Conservation (phyloP, 2,797 vertebrate genomes). For the Huso huso region DNA sequence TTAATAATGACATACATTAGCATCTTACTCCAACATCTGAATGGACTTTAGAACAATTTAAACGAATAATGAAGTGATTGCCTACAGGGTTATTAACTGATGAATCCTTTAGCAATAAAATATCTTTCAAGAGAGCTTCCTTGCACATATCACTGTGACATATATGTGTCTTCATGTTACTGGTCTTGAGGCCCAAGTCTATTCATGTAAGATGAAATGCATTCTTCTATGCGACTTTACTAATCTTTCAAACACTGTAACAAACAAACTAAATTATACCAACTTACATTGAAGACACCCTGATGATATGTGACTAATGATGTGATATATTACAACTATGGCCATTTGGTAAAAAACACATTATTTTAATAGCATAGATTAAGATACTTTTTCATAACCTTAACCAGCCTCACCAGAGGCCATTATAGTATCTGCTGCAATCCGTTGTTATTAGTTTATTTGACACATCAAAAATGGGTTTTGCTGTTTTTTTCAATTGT, state of each 20-base stretch:
- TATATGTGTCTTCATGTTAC: not conserved
- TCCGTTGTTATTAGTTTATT: too few relatives aligned
- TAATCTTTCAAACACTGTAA: conserved; percentile 4
- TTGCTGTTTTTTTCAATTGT: too few relatives aligned
- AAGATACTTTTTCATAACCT: not conserved
- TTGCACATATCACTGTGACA: conserved; percentile 6
- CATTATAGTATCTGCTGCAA: too few relatives aligned
- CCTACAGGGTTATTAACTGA: conserved; percentile 73
- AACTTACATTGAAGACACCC: conserved; percentile 10
- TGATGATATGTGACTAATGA: conserved; percentile 11
- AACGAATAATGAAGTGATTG: conserved; percentile 70
- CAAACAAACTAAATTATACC: conserved; percentile 12
- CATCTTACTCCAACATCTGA: conserved; percentile 74
- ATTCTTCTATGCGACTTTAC: conserved; percentile 2
- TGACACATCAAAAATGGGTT: too few relatives aligned
- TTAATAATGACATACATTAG: conserved; percentile 89
- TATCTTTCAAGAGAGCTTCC: conserved; percentile 9
- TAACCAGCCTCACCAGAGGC: not conserved
- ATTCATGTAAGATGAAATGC: conserved; percentile 14
- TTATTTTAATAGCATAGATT: not conserved
- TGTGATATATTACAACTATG: conserved; percentile 2
- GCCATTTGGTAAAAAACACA: conserved; percentile 6
- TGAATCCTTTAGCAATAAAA: conserved; percentile 68
- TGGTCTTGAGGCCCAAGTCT: conserved; percentile 1
- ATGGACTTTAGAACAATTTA: conserved; percentile 69